Conservation (phyloP, 2,797 vertebrate genomes). For the Parauchenoglanis punctatus region DNA sequence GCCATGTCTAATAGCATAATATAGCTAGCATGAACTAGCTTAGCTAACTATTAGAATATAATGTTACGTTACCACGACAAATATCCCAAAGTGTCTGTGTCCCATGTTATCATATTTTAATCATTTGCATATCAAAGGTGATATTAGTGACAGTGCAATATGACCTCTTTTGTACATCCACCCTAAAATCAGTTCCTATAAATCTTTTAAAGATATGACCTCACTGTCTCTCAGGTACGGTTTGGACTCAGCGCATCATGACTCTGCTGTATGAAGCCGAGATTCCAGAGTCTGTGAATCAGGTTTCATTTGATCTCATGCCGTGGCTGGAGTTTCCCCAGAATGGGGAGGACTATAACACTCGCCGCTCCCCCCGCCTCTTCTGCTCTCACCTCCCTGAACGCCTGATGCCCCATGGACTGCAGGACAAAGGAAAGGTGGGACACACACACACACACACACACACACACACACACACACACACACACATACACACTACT, state of each 20-base stretch:
- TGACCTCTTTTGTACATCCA: not conserved
- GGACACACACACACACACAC: too few species aligned
- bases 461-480: too few species aligned
- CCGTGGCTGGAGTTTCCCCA: conserved; percentile 59
- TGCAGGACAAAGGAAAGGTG: conserved; percentile 55
- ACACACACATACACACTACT: not conserved
- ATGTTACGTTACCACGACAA: not conserved
- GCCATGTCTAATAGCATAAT: not conserved
- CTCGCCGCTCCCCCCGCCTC: conserved; percentile 56
- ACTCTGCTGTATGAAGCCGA: conserved; percentile 56
- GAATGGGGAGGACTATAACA: conserved; percentile 13
- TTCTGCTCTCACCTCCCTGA: conserved; percentile 59
- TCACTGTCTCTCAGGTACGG: conserved; percentile 46
- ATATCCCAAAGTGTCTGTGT: not conserved
- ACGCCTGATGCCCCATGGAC: conserved; percentile 47
- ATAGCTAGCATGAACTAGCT: not conserved
- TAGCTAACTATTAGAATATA: not conserved
- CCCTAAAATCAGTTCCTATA: not conserved
- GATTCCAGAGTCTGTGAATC: conserved; percentile 25
- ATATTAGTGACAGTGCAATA: not conserved
- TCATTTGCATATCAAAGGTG: not conserved
- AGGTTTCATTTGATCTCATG: conserved; percentile 29
- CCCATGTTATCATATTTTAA: not conserved
- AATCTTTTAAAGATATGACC: not conserved
- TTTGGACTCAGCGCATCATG: conserved; percentile 62